Base-by-base conservation (phyloP, 2,888 invertebrate genomes). In the Drosophila mimetica region DNA sequence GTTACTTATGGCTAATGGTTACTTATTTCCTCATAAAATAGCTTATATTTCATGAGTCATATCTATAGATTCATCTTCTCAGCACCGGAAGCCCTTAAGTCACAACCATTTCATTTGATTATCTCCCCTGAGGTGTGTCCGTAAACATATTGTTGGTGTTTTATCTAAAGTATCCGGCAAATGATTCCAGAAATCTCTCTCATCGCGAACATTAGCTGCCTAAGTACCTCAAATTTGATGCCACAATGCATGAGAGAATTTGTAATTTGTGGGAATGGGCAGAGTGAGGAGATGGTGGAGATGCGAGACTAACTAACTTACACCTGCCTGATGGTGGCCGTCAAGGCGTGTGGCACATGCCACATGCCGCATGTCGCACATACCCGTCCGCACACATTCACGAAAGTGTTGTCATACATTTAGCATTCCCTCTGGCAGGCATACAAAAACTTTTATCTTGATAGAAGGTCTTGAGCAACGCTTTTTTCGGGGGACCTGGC, bases 361-460 rank as follows among this genome's bases (percentile, higher is more conserved):
- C 41, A 34, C 48, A 36, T 47, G 47, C 39, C 39, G 16, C 41
- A 41, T 20, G 9, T 3, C 32, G 11, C 53, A 30, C 18, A 53
- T 14, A 37, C 37, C 11, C 37, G 41, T 11, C 14, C 44, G 25
- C 25, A 52, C 57, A 59, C 37, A 61, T 61, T 39, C 60, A 39
- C 30, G 60, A 61, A 61, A 61, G 60, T 61, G 60, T 61, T 61
- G 60, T 59, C 60, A 48, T 42, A 64, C 63, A 64, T 64, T 64
- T 51, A 30, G 65, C 52, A 64, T 64, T 64, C 63, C 63, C 63
- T 64, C 65, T 64, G 63, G 63, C 63, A 64, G 52, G 51, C 64
- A 18, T 51, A 28, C 28, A 69, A 60, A 42, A 70, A 70, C 52
- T 70, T 70, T 53, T 70, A 70, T 70, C 69, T 61, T 70, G 69